A percentile compares a stretch with the other conserved stretches of the same genome.
These are phyloP conservation scores for Diarsia brunnea DNA, from an alignment of 2,888 invertebrate species.

Conservation along the genomic window DNA sequence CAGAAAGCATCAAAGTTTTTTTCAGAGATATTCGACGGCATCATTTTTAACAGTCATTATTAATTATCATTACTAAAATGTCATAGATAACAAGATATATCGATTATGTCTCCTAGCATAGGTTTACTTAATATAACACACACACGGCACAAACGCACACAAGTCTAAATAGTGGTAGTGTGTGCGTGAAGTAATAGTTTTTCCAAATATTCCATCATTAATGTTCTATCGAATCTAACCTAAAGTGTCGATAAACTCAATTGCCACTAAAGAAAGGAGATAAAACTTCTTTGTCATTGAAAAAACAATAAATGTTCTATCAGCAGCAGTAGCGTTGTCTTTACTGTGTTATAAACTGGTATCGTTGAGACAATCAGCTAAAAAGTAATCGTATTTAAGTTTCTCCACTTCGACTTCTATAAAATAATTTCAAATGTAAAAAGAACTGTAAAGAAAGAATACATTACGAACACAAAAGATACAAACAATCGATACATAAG, in stretches of 20 bases:
- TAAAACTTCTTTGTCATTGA: conserved; percentile 34
- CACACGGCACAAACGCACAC: too few relatives aligned
- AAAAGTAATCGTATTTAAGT: conserved; percentile 54
- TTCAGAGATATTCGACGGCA: too few relatives aligned
- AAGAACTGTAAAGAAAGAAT: conserved; percentile 15
- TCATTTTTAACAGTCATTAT: too few relatives aligned
- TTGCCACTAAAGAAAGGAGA: conserved; percentile 21
- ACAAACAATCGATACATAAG: conserved; percentile 54
- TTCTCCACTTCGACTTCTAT: conserved; percentile 32
- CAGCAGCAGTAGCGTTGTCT: conserved; percentile 13
- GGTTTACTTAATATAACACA: not conserved
- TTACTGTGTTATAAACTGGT: conserved; percentile 49
- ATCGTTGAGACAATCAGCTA: conserved; percentile 42
- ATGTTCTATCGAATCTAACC: not conserved
- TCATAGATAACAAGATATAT: not conserved
- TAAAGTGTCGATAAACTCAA: conserved; percentile 20
- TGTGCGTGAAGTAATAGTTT: too few relatives aligned
- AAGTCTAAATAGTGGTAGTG: too few relatives aligned
- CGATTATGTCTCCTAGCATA: not conserved
- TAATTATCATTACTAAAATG: not conserved
- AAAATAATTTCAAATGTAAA: conserved; percentile 46
- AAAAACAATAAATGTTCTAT: conserved; percentile 50
- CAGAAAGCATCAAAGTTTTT: not conserved
- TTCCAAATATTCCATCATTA: not conserved
- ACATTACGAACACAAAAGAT: conserved; percentile 53